Base-by-base conservation (phyloP, 2,888 invertebrate genomes). In the Sisyra terminalis region DNA sequence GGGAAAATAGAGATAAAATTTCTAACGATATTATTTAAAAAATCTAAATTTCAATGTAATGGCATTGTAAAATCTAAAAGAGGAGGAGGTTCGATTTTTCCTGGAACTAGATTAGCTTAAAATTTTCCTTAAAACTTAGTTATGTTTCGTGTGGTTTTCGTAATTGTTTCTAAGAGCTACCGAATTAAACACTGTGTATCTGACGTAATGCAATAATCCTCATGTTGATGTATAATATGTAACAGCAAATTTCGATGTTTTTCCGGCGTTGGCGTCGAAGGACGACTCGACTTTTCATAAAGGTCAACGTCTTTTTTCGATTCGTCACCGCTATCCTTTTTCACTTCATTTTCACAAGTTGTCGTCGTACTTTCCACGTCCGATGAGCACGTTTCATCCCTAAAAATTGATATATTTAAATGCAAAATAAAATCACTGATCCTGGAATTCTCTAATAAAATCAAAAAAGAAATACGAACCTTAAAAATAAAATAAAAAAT, bases 121-220 rank as follows among this genome's bases (percentile, higher is more conserved):
- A 3, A 24, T 24, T 24, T 24, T 24, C 7, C 7, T 24, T 24
- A 5, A 5, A 24, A 5, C 3, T 24, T 24, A 24, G 7, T 24
- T 24, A 24, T 24, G 7, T 24, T 24, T 24, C 24, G 24, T 24
- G 7, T 7, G 7, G 5, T 24, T 24, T 24, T 24, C 24, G 24
- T 24, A 24, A 24, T 24, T 3, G 3, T 24, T 24, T 24, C 24
- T 24, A 32, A 9, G 5, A 18, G 42, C 42, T 42, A 42, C 42
- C 42, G 42, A 42, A 42, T 35, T 35, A 42, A 24, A 35, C 42
- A 35, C 16, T 35, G 35, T 10, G 42, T 42, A 29, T 42, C 42
- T 3, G 40, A 40, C 13, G 29, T 29, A 4, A n/a, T 30, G 17
- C 40, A 40, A 40, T 18, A 40, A 11, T 40, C 40, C 10, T 40